Evolutionary conservation across 2,797 vertebrate species (phyloP).

Genomic region (Heliangelus exortis): DNA sequence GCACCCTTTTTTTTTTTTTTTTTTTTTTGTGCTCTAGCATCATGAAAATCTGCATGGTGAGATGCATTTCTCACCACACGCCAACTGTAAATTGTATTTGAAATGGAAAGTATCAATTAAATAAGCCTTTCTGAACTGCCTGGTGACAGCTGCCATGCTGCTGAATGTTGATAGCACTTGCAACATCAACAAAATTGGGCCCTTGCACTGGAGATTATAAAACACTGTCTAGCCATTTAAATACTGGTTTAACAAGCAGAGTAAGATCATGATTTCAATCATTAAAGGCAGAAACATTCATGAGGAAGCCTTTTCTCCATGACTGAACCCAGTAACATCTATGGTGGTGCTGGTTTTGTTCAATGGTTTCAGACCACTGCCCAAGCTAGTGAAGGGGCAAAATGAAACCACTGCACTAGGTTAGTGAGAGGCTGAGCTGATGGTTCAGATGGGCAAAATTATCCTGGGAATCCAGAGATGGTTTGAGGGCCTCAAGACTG

Average conservation of each 20-base stretch:
- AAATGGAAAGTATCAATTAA: constrained; percentile 74
- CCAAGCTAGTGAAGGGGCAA: background rate
- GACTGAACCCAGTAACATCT: background rate
- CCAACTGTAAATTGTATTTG: constrained; percentile 68
- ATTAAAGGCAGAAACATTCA: background rate
- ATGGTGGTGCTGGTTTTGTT: background rate
- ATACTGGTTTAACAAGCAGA: constrained; percentile 19
- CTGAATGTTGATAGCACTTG: constrained; percentile 48
- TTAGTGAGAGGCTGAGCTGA: background rate
- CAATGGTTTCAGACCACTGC: background rate
- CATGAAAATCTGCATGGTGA: constrained; percentile 64
- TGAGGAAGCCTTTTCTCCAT: background rate
- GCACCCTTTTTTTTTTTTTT: background rate
- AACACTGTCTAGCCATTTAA: constrained; percentile 36
- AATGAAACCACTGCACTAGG: fast-evolving
- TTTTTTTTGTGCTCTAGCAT: background rate
- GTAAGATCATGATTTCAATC: constrained; percentile 5
- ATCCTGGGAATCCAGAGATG: background rate
- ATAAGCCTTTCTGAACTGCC: constrained; percentile 64
- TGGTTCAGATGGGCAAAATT: background rate
- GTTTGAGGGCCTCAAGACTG: background rate
- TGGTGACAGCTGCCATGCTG: constrained; percentile 52
- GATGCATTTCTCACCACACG: constrained; percentile 70
- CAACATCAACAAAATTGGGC: constrained; percentile 56
- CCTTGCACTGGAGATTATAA: constrained; percentile 31